These are phyloP conservation scores for Oxytorus armatus DNA, from an alignment of 2,888 invertebrate genomes.

Conservation along the genomic window DNA sequence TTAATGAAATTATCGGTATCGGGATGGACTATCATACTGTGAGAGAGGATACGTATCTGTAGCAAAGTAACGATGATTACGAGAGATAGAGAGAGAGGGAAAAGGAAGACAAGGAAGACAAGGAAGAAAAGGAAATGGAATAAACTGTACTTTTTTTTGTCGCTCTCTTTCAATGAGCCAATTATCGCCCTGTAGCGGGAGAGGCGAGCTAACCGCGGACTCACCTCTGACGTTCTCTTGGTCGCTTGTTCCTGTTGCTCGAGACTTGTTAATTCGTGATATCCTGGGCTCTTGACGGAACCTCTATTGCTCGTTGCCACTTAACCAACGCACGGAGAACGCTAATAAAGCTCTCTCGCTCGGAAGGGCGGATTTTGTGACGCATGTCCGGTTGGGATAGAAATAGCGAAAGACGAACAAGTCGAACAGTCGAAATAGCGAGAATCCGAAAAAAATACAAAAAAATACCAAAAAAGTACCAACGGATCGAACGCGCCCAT, in stretches of 20 bases:
- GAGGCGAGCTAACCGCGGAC: constrained; percentile 10
- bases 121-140: constrained; percentile 2
- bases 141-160: constrained; percentile 34
- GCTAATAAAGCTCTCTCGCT: constrained; percentile 63
- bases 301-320: constrained; percentile 19
- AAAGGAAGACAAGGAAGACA: neutral
- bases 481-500: no score
- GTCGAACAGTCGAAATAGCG: no score
- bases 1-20: constrained; percentile 56
- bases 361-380: constrained; percentile 17
- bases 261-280: constrained; percentile 54
- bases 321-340: constrained; percentile 15
- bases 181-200: constrained; percentile 65
- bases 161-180: constrained; percentile 61
- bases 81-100: neutral
- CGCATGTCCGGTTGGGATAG: no score
- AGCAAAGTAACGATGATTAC: constrained; percentile 30
- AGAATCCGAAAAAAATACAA: no score
- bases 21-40: constrained; percentile 1
- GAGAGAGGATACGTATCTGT: constrained; percentile 13
- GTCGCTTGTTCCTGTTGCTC: constrained; percentile 56
- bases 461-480: no score
- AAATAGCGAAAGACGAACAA: no score
- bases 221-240: constrained; percentile 31
- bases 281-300: constrained; percentile 40